These are phyloP conservation scores for Neosilurus mollespiculum DNA, from an alignment of 2,797 vertebrate species.

Conservation along the genomic window DNA sequence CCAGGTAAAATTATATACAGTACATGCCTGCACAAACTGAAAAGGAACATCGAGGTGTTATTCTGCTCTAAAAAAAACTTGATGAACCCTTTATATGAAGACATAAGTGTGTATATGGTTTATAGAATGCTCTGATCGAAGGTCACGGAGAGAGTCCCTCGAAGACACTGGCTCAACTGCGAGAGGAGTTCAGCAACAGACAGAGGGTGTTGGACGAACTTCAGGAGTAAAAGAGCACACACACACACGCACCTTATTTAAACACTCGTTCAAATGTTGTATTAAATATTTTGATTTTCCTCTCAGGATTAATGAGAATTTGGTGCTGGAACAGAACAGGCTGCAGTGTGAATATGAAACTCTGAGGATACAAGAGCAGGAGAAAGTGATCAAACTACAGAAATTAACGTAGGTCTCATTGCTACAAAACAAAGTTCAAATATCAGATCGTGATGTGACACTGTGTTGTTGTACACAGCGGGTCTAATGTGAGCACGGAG, in stretches of 20 bases:
- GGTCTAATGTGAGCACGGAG: conserved; percentile 85
- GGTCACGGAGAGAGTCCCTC: conserved; percentile 85
- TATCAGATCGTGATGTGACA: background rate
- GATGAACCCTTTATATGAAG: too few relatives aligned
- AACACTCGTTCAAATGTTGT: background rate
- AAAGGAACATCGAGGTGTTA: background rate
- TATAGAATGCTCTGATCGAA: conserved; percentile 81
- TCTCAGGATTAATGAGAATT: conserved; percentile 84
- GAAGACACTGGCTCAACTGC: conserved; percentile 85
- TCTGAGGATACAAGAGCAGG: conserved; percentile 83
- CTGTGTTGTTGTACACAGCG: conserved; percentile 62
- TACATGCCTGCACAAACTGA: background rate
- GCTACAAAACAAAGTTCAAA: background rate
- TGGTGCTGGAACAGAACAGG: conserved; percentile 84
- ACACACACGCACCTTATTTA: background rate
- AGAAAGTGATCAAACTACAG: conserved; percentile 83
- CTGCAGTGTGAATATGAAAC: conserved; percentile 84
- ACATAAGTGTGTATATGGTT: background rate
- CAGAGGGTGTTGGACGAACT: conserved; percentile 89
- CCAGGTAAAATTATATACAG: background rate
- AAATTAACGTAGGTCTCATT: conserved; percentile 78
- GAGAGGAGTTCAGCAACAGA: conserved; percentile 88
- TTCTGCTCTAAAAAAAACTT: background rate
- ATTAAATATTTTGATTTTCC: background rate
- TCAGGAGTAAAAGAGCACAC: conserved; percentile 74